These are phyloP conservation scores for Himalopsyche japonica DNA, from an alignment of 2,888 invertebrate species.

Conservation along the genomic window DNA sequence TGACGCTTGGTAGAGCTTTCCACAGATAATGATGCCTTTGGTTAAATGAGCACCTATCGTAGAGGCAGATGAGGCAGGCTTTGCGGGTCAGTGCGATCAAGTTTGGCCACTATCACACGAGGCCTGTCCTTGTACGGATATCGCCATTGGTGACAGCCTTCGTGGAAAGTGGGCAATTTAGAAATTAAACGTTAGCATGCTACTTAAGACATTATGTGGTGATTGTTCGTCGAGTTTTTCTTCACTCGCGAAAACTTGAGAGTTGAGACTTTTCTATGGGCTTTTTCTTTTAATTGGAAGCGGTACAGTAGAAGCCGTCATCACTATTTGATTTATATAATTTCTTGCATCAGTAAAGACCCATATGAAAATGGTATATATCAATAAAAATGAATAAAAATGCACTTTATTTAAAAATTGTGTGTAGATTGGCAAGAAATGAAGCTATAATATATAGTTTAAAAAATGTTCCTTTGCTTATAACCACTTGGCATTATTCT, in stretches of 20 bases:
- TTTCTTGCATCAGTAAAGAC: too few relatives aligned
- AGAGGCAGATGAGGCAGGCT: slow-evolving; percentile 14
- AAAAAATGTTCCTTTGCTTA: too few relatives aligned
- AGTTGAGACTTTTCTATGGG: background rate
- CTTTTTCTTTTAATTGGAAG: too few relatives aligned
- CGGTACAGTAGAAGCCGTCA: too few relatives aligned
- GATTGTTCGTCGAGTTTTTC: background rate
- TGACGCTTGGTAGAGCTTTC: background rate
- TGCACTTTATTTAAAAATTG: too few relatives aligned
- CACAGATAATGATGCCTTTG: background rate
- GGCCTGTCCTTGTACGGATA: slow-evolving; percentile 24
- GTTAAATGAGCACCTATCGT: background rate
- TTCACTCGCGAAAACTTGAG: background rate
- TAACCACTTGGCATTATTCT: too few relatives aligned
- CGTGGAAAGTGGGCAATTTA: slow-evolving; percentile 20
- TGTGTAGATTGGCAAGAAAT: too few relatives aligned
- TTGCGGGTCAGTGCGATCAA: slow-evolving; percentile 22
- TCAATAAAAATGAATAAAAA: too few relatives aligned
- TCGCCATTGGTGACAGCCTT: slow-evolving; percentile 10
- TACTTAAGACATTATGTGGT: background rate
- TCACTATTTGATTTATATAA: too few relatives aligned
- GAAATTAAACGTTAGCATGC: slow-evolving; percentile 20
- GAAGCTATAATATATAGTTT: too few relatives aligned
- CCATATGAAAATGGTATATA: too few relatives aligned
- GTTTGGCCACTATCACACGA: slow-evolving; percentile 18